Conservation (phyloP, 2,888 invertebrate species). For the Apamea crenata region DNA sequence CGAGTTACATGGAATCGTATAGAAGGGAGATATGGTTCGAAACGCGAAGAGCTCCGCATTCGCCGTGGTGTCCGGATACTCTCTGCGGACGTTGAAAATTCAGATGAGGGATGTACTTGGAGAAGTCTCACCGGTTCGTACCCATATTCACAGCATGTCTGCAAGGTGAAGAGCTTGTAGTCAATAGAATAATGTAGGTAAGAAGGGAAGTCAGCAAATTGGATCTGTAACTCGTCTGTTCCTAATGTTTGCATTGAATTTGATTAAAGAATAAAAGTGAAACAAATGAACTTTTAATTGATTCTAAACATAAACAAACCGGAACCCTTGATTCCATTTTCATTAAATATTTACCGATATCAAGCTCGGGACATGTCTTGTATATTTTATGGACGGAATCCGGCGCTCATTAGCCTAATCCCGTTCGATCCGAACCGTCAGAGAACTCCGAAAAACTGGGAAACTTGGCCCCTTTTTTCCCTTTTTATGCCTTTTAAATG, state of each 20-base stretch:
- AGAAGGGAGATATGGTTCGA: conserved; percentile 88
- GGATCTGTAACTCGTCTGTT: conserved; percentile 88
- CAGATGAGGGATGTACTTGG: conserved; percentile 77
- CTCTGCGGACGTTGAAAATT: conserved; percentile 81
- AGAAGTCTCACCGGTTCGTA: conserved; percentile 88
- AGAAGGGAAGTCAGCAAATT: conserved; percentile 93
- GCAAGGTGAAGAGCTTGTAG: conserved; percentile 81
- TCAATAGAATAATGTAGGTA: conserved; percentile 91
- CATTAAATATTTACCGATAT: conserved; percentile 62
- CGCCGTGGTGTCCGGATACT: conserved; percentile 76
- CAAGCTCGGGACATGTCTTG: conserved; percentile 60
- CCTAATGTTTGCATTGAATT: neutral
- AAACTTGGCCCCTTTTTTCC: conserved; percentile 63
- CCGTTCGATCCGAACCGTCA: conserved; percentile 67
- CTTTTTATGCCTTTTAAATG: conserved; percentile 70
- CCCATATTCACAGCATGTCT: conserved; percentile 94
- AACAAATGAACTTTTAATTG: conserved; percentile 43
- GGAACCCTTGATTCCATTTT: conserved; percentile 53
- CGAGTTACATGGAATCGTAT: conserved; percentile 86
- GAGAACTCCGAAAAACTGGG: conserved; percentile 62
- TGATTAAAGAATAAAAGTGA: conserved; percentile 1
- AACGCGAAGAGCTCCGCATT: conserved; percentile 79
- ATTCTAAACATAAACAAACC: conserved; percentile 52
- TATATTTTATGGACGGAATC: conserved; percentile 69
- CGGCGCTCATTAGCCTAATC: conserved; percentile 72